Evolutionary conservation across 2,797 vertebrate species (phyloP), one percentile per base, ranked within the genome.

Genomic region (Helarctos malayanus): DNA sequence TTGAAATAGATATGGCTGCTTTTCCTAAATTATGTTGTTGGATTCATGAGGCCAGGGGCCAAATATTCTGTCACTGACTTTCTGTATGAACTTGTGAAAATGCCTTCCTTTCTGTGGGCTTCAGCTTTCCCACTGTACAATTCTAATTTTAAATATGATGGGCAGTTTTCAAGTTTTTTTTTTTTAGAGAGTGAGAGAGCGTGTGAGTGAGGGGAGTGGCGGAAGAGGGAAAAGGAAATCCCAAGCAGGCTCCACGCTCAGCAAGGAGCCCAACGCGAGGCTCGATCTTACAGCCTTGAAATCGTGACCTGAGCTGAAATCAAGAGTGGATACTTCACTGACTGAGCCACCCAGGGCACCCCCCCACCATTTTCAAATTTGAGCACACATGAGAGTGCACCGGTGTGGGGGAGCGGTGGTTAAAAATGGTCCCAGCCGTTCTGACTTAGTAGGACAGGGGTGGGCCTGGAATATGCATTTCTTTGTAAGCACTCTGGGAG

Each of bases 271-370:
- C 4, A 7, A 32, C 0, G 8, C 15, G 10, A 7, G 73, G 8
- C 16, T 75, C 4, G 1, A 11, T 47, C 73, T 18, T 2, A 11
- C 0, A 1, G 49, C 45, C 2, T 4, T 49, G 73, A 49, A 27
- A 19, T 76, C 73, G 10, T 32, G 45, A 32, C 8, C 73, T 32
- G 73, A 76, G 27, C 73, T 18, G 45, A 32, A 68, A 35, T 68
- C 65, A 35, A 38, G n/a, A 32, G 45, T 32, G 1, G 73, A 18
- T 29, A 18, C 45, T 76, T 49, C 18, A 49, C 45, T 0, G 7
- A 73, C 45, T 10, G 15, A 75, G 73, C 27, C 45, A 5, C 45
- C 45, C 73, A 5, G 15, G 41, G 10, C 7, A 14, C 7, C 15
- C 15, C 35, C 32, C 12, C 3, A 15, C 32, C 45, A 29, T 32